These are phyloP conservation scores for Sminthurinus aureus DNA, from an alignment of 2,888 invertebrate genomes.

Conservation along the genomic window DNA sequence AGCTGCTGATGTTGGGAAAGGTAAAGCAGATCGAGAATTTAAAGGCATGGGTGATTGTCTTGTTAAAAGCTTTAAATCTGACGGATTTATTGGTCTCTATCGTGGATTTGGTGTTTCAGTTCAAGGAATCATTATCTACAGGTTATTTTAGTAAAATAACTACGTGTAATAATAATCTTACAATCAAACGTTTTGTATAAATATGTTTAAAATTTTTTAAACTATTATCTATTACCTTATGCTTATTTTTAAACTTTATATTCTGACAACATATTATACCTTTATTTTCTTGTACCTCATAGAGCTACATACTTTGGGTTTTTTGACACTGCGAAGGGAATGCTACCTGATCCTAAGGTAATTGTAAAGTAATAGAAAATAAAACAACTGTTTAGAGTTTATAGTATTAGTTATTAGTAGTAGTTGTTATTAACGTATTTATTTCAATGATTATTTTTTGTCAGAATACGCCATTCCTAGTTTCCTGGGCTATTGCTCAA, in stretches of 20 bases:
- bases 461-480: slow-evolving; percentile 87
- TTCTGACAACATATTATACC: no score
- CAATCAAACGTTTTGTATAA: no score
- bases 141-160: slow-evolving; percentile 27
- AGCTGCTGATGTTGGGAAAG: slow-evolving; percentile 88
- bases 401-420: no score
- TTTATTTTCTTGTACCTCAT: no score
- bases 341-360: slow-evolving; percentile 91
- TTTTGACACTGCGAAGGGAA: slow-evolving; percentile 94
- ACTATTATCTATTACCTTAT: no score
- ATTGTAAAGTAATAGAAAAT: no score
- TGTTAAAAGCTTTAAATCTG: slow-evolving; percentile 82
- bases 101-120: slow-evolving; percentile 95
- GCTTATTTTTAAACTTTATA: no score
- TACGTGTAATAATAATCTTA: no score
- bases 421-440: no score
- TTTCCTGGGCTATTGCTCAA: slow-evolving; percentile 96
- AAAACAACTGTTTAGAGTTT: no score
- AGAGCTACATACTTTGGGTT: slow-evolving; percentile 93
- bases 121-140: slow-evolving; percentile 95
- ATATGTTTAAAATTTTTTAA: no score
- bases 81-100: slow-evolving; percentile 86
- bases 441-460: no score
- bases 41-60: slow-evolving; percentile 88
- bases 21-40: slow-evolving; percentile 82